Conservation (phyloP, 2,888 invertebrate genomes). For the Odontomyia ornata region DNA sequence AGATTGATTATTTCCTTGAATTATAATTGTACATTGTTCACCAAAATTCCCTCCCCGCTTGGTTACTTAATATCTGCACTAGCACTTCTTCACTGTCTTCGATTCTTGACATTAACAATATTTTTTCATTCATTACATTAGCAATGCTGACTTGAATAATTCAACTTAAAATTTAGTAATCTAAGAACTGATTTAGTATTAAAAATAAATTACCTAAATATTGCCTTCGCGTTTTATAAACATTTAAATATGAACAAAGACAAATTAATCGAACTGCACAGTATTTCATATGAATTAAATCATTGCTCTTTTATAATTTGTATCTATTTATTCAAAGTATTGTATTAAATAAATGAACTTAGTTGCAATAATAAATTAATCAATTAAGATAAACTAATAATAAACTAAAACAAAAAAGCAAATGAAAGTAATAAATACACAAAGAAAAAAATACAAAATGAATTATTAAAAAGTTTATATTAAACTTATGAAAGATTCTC, state of each 20-base stretch:
- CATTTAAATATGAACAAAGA: constrained; percentile 2
- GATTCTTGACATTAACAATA: too few species aligned
- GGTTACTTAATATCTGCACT: too few species aligned
- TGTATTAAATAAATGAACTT: not conserved
- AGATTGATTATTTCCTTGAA: too few species aligned
- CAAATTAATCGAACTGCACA: constrained; percentile 8
- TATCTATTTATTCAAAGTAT: not conserved
- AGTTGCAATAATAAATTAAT: not conserved
- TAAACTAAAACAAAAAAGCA: not conserved
- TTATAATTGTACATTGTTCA: too few species aligned
- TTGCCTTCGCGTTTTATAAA: constrained; percentile 46
- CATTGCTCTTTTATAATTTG: not conserved
- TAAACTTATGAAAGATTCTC: too few species aligned
- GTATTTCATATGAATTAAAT: constrained; percentile 21
- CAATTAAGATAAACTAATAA: not conserved
- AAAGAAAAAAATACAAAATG: not conserved
- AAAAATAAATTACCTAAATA: constrained; percentile 46
- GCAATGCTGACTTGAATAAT: too few species aligned
- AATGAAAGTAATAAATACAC: not conserved
- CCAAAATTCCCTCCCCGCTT: too few species aligned
- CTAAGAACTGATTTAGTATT: constrained; percentile 20
- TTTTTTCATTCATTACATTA: too few species aligned
- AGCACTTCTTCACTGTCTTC: too few species aligned
- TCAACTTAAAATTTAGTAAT: not conserved
- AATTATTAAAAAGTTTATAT: too few species aligned